phyloP scores from a whole-genome alignment of 2,888 invertebrate genomes.

The Chromoteleia sp. region DNA sequence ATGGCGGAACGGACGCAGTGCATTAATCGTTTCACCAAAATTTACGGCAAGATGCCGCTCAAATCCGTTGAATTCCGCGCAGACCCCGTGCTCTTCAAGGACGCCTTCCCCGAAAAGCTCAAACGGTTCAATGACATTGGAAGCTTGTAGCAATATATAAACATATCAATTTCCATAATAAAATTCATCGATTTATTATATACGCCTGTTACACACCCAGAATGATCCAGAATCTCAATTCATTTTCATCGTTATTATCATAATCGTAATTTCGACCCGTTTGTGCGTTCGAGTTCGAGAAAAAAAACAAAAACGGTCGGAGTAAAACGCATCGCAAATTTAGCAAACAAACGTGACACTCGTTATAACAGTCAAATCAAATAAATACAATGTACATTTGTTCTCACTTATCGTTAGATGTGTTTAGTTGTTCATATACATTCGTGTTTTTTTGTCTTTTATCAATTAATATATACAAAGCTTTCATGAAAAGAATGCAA shows the following conservation, averaged over 20 bases:
- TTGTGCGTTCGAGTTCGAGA: conserved; percentile 45
- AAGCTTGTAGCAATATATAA: conserved; percentile 87
- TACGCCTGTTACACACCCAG: conserved; percentile 61
- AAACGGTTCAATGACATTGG: conserved; percentile 96
- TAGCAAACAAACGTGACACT: conserved; percentile 58
- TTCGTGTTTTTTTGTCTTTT: conserved; percentile 37
- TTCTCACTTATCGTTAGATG: conserved; percentile 51
- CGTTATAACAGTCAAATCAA: conserved; percentile 61
- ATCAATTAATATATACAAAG: conserved; percentile 64
- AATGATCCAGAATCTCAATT: conserved; percentile 31
- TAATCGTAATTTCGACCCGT: conserved; percentile 30
- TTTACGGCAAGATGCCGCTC: conserved; percentile 95
- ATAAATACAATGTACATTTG: conserved; percentile 67
- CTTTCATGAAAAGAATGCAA: conserved; percentile 60
- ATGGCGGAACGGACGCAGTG: conserved; percentile 97
- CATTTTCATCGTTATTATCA: conserved; percentile 22
- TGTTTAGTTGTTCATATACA: conserved; percentile 49
- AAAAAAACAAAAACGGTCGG: conserved; percentile 12
- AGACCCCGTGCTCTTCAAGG: conserved; percentile 96
- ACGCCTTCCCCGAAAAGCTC: conserved; percentile 93
- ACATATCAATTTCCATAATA: conserved; percentile 69
- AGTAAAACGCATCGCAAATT: conserved; percentile 47
- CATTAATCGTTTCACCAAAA: conserved; percentile 90
- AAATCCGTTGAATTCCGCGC: conserved; percentile 96
- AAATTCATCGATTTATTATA: conserved; percentile 63